These are phyloP conservation scores for Lamproptera curius DNA, from an alignment of 2,888 invertebrate genomes.

Conservation along the genomic window DNA sequence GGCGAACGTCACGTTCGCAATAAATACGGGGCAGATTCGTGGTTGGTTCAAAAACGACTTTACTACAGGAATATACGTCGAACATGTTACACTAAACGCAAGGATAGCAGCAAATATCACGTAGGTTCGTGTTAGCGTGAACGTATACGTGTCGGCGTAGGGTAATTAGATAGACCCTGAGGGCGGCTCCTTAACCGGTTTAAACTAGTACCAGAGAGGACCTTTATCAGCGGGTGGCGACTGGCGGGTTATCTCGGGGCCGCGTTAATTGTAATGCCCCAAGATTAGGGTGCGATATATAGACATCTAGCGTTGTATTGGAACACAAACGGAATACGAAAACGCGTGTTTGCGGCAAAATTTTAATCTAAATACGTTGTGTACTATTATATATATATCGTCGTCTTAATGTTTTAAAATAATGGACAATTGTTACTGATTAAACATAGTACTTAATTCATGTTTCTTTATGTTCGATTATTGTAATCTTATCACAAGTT, in stretches of 20 bases:
- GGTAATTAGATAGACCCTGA: constrained; percentile 75
- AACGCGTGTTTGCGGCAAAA: not conserved
- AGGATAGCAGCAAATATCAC: too few species aligned
- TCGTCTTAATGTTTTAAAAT: too few species aligned
- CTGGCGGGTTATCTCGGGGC: constrained; percentile 72
- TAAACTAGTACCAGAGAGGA: constrained; percentile 65
- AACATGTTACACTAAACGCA: too few species aligned
- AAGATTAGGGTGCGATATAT: constrained; percentile 68
- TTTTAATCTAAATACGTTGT: too few species aligned
- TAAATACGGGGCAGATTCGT: too few species aligned
- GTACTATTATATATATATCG: not conserved
- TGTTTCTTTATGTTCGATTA: too few species aligned
- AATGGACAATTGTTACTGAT: too few species aligned
- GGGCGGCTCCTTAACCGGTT: constrained; percentile 74
- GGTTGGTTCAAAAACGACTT: too few species aligned
- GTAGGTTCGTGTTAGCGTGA: constrained; percentile 31
- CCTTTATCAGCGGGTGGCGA: constrained; percentile 75
- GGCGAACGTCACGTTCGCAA: too few species aligned
- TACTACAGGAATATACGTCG: too few species aligned
- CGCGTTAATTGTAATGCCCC: constrained; percentile 76
- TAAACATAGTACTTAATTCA: too few species aligned
- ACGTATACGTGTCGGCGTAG: constrained; percentile 52
- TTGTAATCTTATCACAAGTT: too few species aligned
- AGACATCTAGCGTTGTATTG: constrained; percentile 37
- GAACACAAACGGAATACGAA: constrained; percentile 4